These are phyloP conservation scores for Camelus bactrianus DNA, from an alignment of 2,113 vertebrate genomes.

Conservation along the genomic window DNA sequence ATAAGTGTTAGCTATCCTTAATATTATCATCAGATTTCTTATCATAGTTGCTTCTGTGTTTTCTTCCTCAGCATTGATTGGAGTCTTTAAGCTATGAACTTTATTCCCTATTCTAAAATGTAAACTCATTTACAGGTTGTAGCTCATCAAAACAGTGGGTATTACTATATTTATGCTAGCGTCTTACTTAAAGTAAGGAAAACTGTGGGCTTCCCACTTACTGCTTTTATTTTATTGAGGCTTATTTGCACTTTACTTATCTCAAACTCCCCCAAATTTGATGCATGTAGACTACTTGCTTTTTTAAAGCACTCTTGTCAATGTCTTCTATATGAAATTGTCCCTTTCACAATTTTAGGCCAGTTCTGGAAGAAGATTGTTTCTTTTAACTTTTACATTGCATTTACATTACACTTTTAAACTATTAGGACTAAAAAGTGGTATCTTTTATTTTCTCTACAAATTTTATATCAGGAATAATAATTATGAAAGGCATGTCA, in stretches of 20 bases:
- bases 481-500: not conserved
- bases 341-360: not conserved
- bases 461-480: not conserved
- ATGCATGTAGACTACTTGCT: not conserved
- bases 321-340: not conserved
- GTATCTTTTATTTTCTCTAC: not conserved
- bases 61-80: not conserved
- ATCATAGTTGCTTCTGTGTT: not conserved
- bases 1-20: not conserved
- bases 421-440: not conserved
- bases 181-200: not conserved
- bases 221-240: not conserved
- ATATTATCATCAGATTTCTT: not conserved
- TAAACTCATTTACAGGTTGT: not conserved
- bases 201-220: not conserved
- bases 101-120: not conserved
- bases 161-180: not conserved
- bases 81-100: not conserved
- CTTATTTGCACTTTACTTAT: not conserved
- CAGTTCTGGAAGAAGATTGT: not conserved
- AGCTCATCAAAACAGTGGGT: not conserved
- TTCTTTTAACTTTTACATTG: not conserved
- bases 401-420: not conserved
- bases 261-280: not conserved
- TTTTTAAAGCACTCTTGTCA: not conserved